Conservation (phyloP, 1,140 invertebrate genomes). For the Anthonomus grandis region DNA sequence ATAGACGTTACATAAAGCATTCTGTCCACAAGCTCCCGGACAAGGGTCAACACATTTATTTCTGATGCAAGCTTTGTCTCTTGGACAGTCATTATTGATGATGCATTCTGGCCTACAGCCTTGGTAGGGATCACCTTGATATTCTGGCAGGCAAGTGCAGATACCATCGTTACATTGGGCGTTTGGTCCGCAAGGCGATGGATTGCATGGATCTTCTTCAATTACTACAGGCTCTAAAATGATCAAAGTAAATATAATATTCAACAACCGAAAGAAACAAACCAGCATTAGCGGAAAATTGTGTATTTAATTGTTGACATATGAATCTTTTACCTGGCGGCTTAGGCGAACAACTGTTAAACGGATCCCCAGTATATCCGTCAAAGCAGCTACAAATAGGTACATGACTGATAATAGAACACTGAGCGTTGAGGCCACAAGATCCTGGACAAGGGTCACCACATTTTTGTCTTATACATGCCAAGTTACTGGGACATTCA, state of each 20-base stretch:
- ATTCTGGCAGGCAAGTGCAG: conserved; percentile 52
- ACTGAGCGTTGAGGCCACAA: conserved; percentile 68
- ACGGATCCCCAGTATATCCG: conserved; percentile 64
- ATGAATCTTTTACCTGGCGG: conserved; percentile 7
- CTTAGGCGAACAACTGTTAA: conserved; percentile 57
- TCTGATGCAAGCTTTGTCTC: conserved; percentile 63
- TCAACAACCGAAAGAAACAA: too few relatives aligned
- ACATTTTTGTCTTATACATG: conserved; percentile 71
- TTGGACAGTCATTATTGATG: conserved; percentile 63
- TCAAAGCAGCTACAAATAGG: conserved; percentile 66
- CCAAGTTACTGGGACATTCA: conserved; percentile 68
- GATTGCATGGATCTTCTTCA: conserved; percentile 60
- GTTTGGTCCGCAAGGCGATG: conserved; percentile 69
- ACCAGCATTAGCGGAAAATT: too few relatives aligned
- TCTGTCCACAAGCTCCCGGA: conserved; percentile 63
- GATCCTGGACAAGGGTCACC: conserved; percentile 69
- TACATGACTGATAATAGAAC: conserved; percentile 72
- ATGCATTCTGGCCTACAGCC: conserved; percentile 68
- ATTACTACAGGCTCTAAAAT: conserved; percentile 13
- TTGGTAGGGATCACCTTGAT: conserved; percentile 53
- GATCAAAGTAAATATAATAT: neutral
- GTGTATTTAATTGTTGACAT: neutral
- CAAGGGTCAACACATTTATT: conserved; percentile 74
- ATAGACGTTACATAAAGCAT: conserved; percentile 61
- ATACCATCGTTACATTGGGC: conserved; percentile 56